Evolutionary conservation across 2,888 invertebrate genomes (phyloP).

Genomic region (Trichogramma dendrolimi): DNA sequence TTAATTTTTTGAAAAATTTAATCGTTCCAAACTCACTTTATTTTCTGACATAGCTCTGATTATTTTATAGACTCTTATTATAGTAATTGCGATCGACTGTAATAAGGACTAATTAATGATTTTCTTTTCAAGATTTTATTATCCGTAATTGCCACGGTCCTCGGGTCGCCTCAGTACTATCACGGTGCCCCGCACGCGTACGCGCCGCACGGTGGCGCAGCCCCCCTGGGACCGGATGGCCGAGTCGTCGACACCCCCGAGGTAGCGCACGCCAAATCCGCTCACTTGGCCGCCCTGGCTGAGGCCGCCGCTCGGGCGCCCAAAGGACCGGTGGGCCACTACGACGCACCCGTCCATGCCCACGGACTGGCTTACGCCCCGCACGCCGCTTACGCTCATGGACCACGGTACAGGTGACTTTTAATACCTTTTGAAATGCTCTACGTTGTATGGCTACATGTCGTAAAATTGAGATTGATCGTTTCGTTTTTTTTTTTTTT

Average conservation of each 20-base stretch:
- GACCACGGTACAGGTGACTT: constrained; percentile 37
- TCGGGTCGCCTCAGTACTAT: constrained; percentile 44
- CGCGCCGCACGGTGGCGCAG: constrained; percentile 35
- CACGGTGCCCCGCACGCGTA: constrained; percentile 32
- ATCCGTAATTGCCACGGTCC: constrained; percentile 31
- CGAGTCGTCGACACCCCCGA: constrained; percentile 49
- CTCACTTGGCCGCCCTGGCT: constrained; percentile 45
- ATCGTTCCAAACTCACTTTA: background rate
- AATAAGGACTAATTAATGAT: background rate
- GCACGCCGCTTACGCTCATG: constrained; percentile 33
- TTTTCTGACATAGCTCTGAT: background rate
- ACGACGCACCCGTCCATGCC: constrained; percentile 26
- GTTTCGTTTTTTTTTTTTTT: too few species aligned
- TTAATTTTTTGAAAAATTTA: too few species aligned
- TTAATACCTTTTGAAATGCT: background rate
- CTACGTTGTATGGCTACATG: background rate
- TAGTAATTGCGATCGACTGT: background rate
- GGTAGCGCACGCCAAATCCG: constrained; percentile 46
- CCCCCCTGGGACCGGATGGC: constrained; percentile 45
- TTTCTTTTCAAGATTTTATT: constrained; percentile 34
- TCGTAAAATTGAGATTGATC: too few species aligned
- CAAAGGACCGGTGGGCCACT: constrained; percentile 33
- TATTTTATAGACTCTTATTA: background rate
- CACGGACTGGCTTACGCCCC: constrained; percentile 35
- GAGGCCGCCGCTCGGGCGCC: constrained; percentile 49